Evolutionary conservation across 2,113 vertebrate genomes (phyloP).

Genomic region (Pelmatolapia mariae): DNA sequence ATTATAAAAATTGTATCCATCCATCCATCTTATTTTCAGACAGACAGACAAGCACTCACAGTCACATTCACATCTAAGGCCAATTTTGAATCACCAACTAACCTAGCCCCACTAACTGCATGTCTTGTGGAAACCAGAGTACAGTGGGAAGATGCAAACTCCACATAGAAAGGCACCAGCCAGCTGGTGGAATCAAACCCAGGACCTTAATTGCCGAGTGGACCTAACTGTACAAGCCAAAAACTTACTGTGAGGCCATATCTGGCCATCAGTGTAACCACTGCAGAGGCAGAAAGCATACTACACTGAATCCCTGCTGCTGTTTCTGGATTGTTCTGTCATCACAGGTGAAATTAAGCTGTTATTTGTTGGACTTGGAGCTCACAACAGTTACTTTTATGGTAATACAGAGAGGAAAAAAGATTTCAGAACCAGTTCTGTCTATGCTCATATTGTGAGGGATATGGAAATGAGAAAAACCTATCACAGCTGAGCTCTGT

Average conservation of each 20-base stretch:
- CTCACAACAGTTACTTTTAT: neutral
- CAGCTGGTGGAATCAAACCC: neutral
- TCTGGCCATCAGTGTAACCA: neutral
- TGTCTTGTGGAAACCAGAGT: neutral
- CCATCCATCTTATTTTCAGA: neutral
- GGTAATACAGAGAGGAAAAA: neutral
- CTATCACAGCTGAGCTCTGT: neutral
- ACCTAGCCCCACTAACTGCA: neutral
- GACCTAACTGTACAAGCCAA: neutral
- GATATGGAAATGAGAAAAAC: neutral
- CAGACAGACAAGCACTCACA: neutral
- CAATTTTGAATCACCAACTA: neutral
- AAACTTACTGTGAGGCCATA: neutral
- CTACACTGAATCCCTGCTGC: neutral
- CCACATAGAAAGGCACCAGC: neutral
- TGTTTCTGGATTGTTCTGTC: neutral
- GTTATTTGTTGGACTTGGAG: neutral
- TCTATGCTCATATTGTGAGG: neutral
- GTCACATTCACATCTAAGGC: neutral
- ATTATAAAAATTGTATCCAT: neutral
- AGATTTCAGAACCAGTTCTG: neutral
- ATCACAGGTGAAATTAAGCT: neutral
- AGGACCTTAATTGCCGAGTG: rapidly evolving
- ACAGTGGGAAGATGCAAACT: neutral
- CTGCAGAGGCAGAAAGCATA: neutral